Evolutionary conservation across 2,797 vertebrate species (phyloP), one percentile per base, ranked within the genome.

Genomic region (Sebastes wilsoni): DNA sequence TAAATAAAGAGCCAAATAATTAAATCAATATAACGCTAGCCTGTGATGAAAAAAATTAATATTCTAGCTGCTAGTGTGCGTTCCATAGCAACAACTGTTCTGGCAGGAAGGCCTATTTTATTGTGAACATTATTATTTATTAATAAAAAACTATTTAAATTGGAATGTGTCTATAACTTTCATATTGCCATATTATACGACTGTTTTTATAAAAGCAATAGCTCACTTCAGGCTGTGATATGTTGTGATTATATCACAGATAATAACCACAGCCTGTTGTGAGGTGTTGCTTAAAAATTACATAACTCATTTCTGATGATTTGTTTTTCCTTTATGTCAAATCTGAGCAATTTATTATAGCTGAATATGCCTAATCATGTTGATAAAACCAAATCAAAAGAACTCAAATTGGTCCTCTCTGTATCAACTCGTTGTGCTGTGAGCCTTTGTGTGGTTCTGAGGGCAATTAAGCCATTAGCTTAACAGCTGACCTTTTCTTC

Each of bases 401-500:
- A 83, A n/a, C 23, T 59, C 6, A 46, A 42, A 65, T 66, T 28
- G 13, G 10, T 64, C 12, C n/a, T 55, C 62, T 77, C 30, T 76
- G 38, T 49, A 69, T 83, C 28, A 73, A 30, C 58, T 65, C 58
- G 27, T 75, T 67, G 42, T 64, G 59, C 28, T 70, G 3, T 27
- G 42, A 66, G 62, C 34, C 18, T 69, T 66, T 84, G 56, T 54
- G 5, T 52, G 4, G 14, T 75, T 75, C 68, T 69, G n/a, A 77
- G 79, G 68, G 54, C 66, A 78, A 70, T 84, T 72, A 72, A 84
- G 66, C 64, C 38, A 83, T 85, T 85, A 83, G 27, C 34, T 73
- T 66, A 85, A 83, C 70, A 67, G 67, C 74, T 88, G 75, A 84
- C 86, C 72, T 82, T 76, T 88, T 82, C 18, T 67, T 66, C 10